A percentile compares a stretch with the other conserved stretches of the same genome.
Evolutionary conservation across 1,140 invertebrate genomes (phyloP).

Genomic region (Teleopsis dalmanni): DNA sequence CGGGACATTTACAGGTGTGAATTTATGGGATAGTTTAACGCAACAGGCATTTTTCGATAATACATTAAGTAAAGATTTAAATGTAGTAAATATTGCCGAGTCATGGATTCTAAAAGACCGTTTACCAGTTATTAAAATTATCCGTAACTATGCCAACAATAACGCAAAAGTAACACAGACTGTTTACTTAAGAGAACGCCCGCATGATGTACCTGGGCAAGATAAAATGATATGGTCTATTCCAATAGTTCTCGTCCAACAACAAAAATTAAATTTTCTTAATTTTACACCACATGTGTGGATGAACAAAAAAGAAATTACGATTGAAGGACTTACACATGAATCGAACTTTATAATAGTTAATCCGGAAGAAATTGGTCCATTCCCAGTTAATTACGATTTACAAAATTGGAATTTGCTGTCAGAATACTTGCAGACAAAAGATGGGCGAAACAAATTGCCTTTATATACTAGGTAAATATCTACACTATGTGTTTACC

Average conservation of each 20-base stretch:
- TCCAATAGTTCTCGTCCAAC: conserved; percentile 53
- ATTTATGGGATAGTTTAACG: conserved; percentile 72
- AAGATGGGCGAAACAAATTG: conserved; percentile 50
- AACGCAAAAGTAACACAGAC: conserved; percentile 60
- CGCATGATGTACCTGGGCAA: conserved; percentile 57
- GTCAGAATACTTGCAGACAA: conserved; percentile 53
- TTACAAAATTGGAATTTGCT: conserved; percentile 68
- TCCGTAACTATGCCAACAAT: conserved; percentile 58
- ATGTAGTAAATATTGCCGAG: conserved; percentile 59
- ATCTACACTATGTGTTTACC: neutral
- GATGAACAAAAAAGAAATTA: conserved; percentile 52
- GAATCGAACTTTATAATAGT: conserved; percentile 60
- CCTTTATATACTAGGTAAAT: conserved; percentile 53
- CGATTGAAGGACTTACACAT: conserved; percentile 47
- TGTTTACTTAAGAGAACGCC: conserved; percentile 59
- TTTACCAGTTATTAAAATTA: conserved; percentile 69
- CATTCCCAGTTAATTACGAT: conserved; percentile 78
- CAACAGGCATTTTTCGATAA: conserved; percentile 55
- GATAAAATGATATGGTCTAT: conserved; percentile 62
- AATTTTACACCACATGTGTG: conserved; percentile 50
- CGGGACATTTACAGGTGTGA: conserved; percentile 67
- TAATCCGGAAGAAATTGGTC: conserved; percentile 74
- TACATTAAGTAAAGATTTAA: conserved; percentile 50
- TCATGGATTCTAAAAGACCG: conserved; percentile 77
- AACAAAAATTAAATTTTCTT: conserved; percentile 51